Evolutionary conservation across 2,888 invertebrate species (phyloP).

Genomic region (Eupithecia inturbata): DNA sequence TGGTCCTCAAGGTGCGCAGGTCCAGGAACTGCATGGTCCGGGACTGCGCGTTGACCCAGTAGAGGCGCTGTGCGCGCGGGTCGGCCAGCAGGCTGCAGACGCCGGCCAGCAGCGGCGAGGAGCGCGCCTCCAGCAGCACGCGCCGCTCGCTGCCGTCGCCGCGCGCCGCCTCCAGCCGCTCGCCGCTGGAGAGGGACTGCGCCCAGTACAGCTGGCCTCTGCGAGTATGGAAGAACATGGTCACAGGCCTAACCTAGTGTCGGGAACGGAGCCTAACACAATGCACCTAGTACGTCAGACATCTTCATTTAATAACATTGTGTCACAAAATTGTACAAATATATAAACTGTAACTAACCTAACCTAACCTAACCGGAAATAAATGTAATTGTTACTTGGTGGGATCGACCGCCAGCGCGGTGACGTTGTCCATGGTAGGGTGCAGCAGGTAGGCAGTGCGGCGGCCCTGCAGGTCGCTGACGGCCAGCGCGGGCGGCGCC

Average conservation of each 20-base stretch:
- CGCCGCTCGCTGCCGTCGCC: conserved; percentile 86
- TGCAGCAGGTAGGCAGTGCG: conserved; percentile 84
- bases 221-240: conserved; percentile 14
- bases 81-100: conserved; percentile 82
- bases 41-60: conserved; percentile 84
- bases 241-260: no score
- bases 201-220: conserved; percentile 85
- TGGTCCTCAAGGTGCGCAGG: conserved; percentile 65
- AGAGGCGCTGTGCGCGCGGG: conserved; percentile 84
- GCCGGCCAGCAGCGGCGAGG: conserved; percentile 58
- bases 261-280: no score
- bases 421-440: conserved; percentile 86
- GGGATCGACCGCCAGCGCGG: conserved; percentile 89
- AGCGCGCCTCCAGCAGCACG: conserved; percentile 52
- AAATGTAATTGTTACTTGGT: conserved; percentile 37
- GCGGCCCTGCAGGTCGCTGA: conserved; percentile 89
- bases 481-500: conserved; percentile 86
- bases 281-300: no score
- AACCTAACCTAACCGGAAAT: no score
- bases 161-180: conserved; percentile 84
- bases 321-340: no score
- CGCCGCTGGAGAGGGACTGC: conserved; percentile 66
- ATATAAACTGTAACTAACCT: no score
- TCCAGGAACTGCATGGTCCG: conserved; percentile 86
- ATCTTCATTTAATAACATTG: no score